Conservation (phyloP, 2,888 invertebrate species). For the Petrolisthes cinctipes region DNA sequence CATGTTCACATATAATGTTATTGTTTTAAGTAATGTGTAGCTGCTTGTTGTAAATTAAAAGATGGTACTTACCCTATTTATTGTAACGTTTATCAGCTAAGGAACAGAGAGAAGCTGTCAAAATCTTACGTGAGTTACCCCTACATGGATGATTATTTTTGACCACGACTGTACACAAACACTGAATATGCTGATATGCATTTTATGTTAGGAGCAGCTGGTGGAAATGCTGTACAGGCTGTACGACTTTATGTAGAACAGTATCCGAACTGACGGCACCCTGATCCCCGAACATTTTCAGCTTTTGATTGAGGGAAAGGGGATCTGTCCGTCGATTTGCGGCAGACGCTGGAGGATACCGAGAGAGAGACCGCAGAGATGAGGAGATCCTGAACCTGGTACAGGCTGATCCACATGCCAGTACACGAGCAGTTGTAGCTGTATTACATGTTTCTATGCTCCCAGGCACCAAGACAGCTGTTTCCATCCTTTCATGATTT, state of each 20-base stretch:
- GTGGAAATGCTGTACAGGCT: slow-evolving; percentile 11
- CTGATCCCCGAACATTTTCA: not conserved
- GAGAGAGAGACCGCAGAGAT: not conserved
- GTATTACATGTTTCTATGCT: not conserved
- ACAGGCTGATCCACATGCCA: too few species aligned
- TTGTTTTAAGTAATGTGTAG: too few species aligned
- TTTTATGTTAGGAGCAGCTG: slow-evolving; percentile 11
- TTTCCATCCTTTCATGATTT: too few species aligned
- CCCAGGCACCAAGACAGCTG: too few species aligned
- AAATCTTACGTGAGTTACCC: too few species aligned
- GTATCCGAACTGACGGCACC: slow-evolving; percentile 8
- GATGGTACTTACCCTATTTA: too few species aligned
- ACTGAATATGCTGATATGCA: slow-evolving; percentile 14
- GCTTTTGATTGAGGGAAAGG: slow-evolving; percentile 11
- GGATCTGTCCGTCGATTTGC: slow-evolving; percentile 2
- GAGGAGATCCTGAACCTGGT: slow-evolving; percentile 13
- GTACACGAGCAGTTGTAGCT: not conserved
- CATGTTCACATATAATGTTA: too few species aligned
- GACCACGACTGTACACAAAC: too few species aligned
- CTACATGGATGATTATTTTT: too few species aligned
- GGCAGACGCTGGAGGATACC: slow-evolving; percentile 7
- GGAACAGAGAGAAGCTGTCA: too few species aligned
- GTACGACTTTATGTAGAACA: not conserved
- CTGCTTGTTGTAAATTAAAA: too few species aligned
- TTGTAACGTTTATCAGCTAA: too few species aligned